These are phyloP conservation scores for Cheilosia vulpina DNA, from an alignment of 2,888 invertebrate species.

Conservation along the genomic window DNA sequence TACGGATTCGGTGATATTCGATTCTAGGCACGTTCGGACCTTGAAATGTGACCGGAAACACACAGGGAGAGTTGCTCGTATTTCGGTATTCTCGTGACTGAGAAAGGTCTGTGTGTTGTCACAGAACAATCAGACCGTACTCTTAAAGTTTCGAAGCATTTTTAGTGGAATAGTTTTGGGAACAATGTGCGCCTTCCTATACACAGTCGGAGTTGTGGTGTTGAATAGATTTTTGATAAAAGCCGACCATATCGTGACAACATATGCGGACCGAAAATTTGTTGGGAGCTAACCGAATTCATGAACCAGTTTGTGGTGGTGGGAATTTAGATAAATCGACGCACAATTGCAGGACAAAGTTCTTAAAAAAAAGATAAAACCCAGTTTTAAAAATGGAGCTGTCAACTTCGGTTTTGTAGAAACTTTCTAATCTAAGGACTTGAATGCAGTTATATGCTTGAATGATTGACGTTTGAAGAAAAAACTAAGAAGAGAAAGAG, in stretches of 20 bases:
- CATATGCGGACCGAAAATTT: background rate
- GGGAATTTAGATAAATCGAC: no score
- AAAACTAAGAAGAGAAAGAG: no score
- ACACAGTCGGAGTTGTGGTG: no score
- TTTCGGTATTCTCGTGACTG: constrained; percentile 2
- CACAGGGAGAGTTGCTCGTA: constrained; percentile 10
- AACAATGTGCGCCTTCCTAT: background rate
- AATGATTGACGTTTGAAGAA: no score
- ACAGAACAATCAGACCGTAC: background rate
- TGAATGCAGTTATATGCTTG: no score
- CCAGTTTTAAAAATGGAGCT: no score
- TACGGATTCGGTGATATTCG: constrained; percentile 36
- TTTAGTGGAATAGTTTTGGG: constrained; percentile 46
- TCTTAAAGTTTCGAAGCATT: constrained; percentile 42
- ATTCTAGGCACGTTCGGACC: constrained; percentile 68
- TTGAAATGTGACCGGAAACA: constrained; percentile 64
- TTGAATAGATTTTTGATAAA: background rate
- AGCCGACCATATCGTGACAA: background rate
- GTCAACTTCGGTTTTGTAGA: no score
- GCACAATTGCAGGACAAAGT: no score
- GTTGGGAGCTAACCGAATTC: background rate
- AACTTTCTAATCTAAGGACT: no score
- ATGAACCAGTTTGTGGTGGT: no score
- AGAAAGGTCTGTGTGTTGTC: constrained; percentile 18
- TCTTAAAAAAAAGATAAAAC: no score